Evolutionary conservation across 1,140 invertebrate genomes (phyloP), one percentile per base, ranked within the genome.

Genomic region (Saccostrea cuccullata): DNA sequence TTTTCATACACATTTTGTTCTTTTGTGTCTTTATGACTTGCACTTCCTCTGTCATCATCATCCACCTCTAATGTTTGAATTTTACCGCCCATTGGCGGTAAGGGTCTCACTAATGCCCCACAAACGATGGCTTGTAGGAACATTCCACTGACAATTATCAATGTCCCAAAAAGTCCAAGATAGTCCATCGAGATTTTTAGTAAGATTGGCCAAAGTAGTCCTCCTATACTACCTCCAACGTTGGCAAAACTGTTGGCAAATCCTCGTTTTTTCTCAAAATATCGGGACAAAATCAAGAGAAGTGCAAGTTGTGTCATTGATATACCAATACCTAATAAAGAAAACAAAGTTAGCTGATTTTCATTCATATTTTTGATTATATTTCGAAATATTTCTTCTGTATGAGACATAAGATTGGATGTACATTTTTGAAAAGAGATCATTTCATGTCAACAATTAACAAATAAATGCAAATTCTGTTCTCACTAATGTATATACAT

Each of bases 181-280:
- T 20, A 67, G 84, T 89, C 88, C 9, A 89, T 17, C 9, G 86
- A 30, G 23, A 47, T 36, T 17, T 85, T 26, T 9, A 89, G 47
- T 15, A 86, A 40, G 36, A 84, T 56, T 20, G 88, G 88, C 26
- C 82, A 82, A 12, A 86, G 2, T n/a, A 89, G 17, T 26, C 88
- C 77, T 9, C 88, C 88, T 8, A 56, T 15, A 70, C 88, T 86
- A 15, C 73, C 88, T 13, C 88, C 88, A 23, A 84, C 55, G 30
- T 86, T 84, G 4, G 88, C 88, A 36, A 89, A 55, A 58, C 85
- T 89, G 55, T 89, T 89, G 20, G 88, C 85, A 17, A 89, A 36
- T 9, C 88, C 88, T 56, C 77, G 55, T 23, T 60, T 67, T n/a
- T 86, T 89, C 1, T 89, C 47, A 55, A 89, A 89, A 26, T 86